Evolutionary conservation across 2,888 invertebrate genomes (phyloP), one percentile per base, ranked within the genome.

Genomic region (Panorpa germanica): DNA sequence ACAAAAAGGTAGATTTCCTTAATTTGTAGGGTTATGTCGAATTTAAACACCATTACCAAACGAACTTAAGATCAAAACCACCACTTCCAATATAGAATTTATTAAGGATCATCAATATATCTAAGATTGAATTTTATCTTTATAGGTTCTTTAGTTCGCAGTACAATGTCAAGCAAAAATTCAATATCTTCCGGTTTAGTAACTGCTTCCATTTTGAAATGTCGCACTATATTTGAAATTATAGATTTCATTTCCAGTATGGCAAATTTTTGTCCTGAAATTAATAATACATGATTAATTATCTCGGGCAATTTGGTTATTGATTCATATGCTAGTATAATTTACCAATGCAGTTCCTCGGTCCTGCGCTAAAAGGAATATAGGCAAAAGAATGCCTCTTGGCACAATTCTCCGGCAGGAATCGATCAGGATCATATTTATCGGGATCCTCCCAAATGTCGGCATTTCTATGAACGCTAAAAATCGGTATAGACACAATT

Each of bases 251-350:
- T 60, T 45, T 74, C 74, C 22, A 69, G 44, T 48, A 68, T 61
- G 0, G 73, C 72, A 42, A 69, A 74, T 38, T 64, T 62, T 48
- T 72, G 65, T n/a, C 74, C 71, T 70, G n/a, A n/a, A n/a, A n/a
- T n/a, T n/a, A n/a, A n/a, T n/a, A n/a, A n/a, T n/a, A n/a, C n/a
- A 7, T 26, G 6, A 16, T 22, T 5, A 5, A 22, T 23, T 16
- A n/a, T n/a, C n/a, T 9, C 12, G 15, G 17, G 16, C 23, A 19
- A 19, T 14, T 8, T 21, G 4, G 19, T n/a, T 12, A 13, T n/a
- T n/a, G 34, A 19, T 10, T 12, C 28, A 7, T 14, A 20, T 8
- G 31, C 18, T 16, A 15, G 25, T n/a, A 22, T 15, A 22, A 32
- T 41, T 44, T 52, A 70, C 70, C 73, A 38, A 73, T 70, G 40